These are phyloP conservation scores for Steinernema scapterisci DNA, from an alignment of 2,888 invertebrate genomes.

Conservation along the genomic window DNA sequence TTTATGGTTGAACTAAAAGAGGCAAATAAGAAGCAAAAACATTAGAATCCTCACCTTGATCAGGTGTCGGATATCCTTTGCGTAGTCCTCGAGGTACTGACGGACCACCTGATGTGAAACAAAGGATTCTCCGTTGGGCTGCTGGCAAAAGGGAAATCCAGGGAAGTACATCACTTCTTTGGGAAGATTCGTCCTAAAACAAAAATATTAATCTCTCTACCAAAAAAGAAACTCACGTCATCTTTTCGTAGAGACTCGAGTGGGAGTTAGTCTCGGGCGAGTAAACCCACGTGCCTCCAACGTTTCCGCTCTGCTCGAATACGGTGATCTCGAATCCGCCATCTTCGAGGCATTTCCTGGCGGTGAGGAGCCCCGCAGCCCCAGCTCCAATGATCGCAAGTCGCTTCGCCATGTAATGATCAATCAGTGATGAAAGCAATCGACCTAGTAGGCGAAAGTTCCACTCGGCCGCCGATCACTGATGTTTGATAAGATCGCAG, in stretches of 20 bases:
- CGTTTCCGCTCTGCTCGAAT: slow-evolving; percentile 77
- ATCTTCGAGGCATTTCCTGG: slow-evolving; percentile 42
- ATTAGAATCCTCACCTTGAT: slow-evolving; percentile 47
- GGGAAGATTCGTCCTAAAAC: slow-evolving; percentile 84
- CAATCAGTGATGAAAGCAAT: no score
- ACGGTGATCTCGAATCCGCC: slow-evolving; percentile 68
- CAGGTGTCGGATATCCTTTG: slow-evolving; percentile 35
- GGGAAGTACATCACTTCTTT: slow-evolving; percentile 91
- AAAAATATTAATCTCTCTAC: no score
- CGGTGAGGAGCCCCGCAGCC: slow-evolving; percentile 76
- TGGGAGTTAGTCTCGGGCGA: slow-evolving; percentile 70
- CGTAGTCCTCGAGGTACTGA: slow-evolving; percentile 52
- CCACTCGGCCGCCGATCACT: neutral
- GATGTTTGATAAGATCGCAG: neutral
- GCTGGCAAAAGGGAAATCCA: slow-evolving; percentile 78
- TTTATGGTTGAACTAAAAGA: slow-evolving; percentile 45
- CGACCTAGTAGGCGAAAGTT: no score
- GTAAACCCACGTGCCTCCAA: slow-evolving; percentile 87
- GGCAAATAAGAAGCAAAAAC: neutral
- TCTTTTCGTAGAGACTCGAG: slow-evolving; percentile 87
- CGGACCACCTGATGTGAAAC: slow-evolving; percentile 44
- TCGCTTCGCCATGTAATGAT: neutral
- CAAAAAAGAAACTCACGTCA: slow-evolving; percentile 75
- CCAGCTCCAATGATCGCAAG: slow-evolving; percentile 81
- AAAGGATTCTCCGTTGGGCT: slow-evolving; percentile 68